phyloP scores from a whole-genome alignment of 2,113 vertebrate genomes.

The Osmerus eperlanus region DNA sequence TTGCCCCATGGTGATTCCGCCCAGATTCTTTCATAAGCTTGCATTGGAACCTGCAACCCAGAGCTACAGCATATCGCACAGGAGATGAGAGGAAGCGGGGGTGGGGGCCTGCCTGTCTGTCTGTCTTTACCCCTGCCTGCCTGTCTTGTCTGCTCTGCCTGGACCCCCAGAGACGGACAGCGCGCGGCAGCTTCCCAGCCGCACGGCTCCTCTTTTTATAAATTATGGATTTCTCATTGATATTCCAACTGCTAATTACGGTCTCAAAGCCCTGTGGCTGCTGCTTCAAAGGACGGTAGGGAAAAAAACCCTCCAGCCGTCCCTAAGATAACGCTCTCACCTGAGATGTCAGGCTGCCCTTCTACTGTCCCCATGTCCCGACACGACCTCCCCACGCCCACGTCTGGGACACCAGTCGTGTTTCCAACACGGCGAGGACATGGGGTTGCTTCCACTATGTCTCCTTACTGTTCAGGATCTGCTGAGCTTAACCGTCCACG shows the following conservation, averaged over 20 bases:
- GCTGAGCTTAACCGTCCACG: conserved; percentile 3
- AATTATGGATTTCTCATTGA: conserved; percentile 69
- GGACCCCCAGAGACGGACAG: conserved; percentile 32
- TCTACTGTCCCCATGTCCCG: conserved; percentile 1
- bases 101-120: too few relatives aligned
- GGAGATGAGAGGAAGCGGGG: too few relatives aligned
- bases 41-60: conserved; percentile 32
- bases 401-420: not conserved
- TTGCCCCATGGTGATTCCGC: conserved; percentile 34
- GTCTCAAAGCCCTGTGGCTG: conserved; percentile 35
- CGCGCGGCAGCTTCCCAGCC: conserved; percentile 32
- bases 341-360: not conserved
- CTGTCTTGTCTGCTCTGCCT: conserved; percentile 16
- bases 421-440: not conserved
- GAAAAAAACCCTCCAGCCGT: too few relatives aligned
- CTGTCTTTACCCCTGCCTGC: too few relatives aligned
- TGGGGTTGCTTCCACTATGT: not conserved
- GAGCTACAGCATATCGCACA: too few relatives aligned
- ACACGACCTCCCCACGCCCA: conserved; percentile 16
- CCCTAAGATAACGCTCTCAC: not conserved
- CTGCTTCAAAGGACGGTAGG: conserved; percentile 18
- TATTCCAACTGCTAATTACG: conserved; percentile 60
- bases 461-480: not conserved
- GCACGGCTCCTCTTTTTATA: conserved; percentile 40
- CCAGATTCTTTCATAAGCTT: conserved; percentile 50